A percentile compares a stretch with the other conserved stretches of the same genome.
phyloP scores from a whole-genome alignment of 2,888 invertebrate genomes.

The Dilophus febrilis region DNA sequence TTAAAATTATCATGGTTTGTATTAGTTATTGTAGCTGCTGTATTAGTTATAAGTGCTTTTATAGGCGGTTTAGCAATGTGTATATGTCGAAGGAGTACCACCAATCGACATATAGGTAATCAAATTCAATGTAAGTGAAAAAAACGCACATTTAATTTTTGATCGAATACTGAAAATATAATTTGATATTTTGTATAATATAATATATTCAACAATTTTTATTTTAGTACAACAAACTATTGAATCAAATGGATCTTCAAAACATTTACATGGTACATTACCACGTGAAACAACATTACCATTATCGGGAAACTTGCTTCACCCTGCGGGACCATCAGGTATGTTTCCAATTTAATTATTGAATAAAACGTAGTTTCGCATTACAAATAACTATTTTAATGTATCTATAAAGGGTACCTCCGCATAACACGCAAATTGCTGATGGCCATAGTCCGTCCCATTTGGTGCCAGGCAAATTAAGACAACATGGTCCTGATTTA shows the following conservation, averaged over 20 bases:
- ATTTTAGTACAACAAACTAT: conserved; percentile 56
- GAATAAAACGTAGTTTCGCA: no score
- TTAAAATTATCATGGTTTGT: conserved; percentile 63
- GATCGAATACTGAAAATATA: no score
- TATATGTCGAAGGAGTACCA: conserved; percentile 39
- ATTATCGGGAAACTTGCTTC: conserved; percentile 85
- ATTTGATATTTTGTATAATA: no score
- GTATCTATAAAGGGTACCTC: conserved; percentile 22
- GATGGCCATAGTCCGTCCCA: conserved; percentile 76
- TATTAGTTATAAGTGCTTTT: conserved; percentile 49
- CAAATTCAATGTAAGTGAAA: conserved; percentile 29
- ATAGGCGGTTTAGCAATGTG: conserved; percentile 56
- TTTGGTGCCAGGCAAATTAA: conserved; percentile 81
- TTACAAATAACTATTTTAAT: no score
- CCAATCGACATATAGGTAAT: conserved; percentile 34
- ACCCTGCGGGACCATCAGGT: conserved; percentile 63
- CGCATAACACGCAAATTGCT: conserved; percentile 34
- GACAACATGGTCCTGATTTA: conserved; percentile 33
- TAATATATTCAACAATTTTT: no score
- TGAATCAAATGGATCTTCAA: conserved; percentile 52
- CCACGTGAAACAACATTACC: conserved; percentile 38
- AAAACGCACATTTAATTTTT: no score
- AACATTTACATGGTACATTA: conserved; percentile 40
- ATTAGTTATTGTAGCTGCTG: conserved; percentile 48
- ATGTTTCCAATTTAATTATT: no score